Percentiles rank a stretch among this genome's conserved stretches.
phyloP scores from a whole-genome alignment of 1,140 invertebrate genomes.

The Drosophila melanica region DNA sequence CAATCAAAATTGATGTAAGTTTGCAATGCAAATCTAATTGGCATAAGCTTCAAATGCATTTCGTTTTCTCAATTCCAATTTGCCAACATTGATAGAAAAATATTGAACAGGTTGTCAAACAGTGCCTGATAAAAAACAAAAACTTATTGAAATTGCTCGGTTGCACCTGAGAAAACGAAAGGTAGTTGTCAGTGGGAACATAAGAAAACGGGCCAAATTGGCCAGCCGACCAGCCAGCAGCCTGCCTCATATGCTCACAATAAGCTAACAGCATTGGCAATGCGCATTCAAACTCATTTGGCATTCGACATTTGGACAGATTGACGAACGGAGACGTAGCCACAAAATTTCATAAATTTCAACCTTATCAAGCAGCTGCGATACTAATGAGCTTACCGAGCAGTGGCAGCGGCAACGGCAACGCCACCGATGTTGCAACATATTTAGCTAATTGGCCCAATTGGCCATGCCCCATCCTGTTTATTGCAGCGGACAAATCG shows the following conservation, averaged over 20 bases:
- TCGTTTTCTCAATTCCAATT: not conserved
- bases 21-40: not conserved
- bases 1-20: slow-evolving; percentile 17
- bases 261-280: slow-evolving; percentile 22
- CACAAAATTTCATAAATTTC: slow-evolving; percentile 31
- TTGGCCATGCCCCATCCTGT: not conserved
- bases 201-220: slow-evolving; percentile 47
- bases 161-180: not conserved
- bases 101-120: no score
- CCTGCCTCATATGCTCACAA: slow-evolving; percentile 45
- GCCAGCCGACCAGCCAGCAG: slow-evolving; percentile 58
- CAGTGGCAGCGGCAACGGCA: slow-evolving; percentile 55
- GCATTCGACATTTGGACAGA: slow-evolving; percentile 34
- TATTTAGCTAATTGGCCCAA: slow-evolving; percentile 15
- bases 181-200: not conserved
- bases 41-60: not conserved
- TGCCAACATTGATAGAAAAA: not conserved
- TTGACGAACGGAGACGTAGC: not conserved
- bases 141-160: not conserved
- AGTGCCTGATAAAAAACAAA: not conserved
- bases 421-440: slow-evolving; percentile 23
- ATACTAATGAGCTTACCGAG: slow-evolving; percentile 33
- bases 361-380: slow-evolving; percentile 9
- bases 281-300: slow-evolving; percentile 50
- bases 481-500: slow-evolving; percentile 71